Evolutionary conservation across 2,888 invertebrate species (phyloP), one percentile per base, ranked within the genome.

Genomic region (Leptinotarsa peninsularis): DNA sequence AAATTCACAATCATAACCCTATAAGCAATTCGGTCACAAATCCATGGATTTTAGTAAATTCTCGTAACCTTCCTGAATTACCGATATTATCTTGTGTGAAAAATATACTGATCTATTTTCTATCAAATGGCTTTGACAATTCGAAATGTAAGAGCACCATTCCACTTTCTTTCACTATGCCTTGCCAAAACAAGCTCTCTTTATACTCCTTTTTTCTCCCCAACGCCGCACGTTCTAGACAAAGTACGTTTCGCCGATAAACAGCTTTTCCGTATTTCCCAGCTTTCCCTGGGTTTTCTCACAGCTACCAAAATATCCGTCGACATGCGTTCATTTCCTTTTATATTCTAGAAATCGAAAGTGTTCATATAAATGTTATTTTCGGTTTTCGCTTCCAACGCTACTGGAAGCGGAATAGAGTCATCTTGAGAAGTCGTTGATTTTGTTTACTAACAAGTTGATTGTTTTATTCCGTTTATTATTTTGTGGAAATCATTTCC

Each of bases 251-350:
- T 75, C 74, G 77, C 74, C 80, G 81, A 83, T 83, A 83, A 83
- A 83, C 83, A 81, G 83, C 83, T 81, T 82, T 80, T 78, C 80
- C 79, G 79, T 79, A 82, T 81, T 83, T 83, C 79, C 80, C 79
- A 77, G 80, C 81, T 79, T 82, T 81, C 82, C 81, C 81, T 76
- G 82, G 82, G 81, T 81, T 83, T 83, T 81, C 82, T 80, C 81
- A 80, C 81, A 75, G 76, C 80, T 75, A 78, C 78, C 68, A 77
- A 79, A 82, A 83, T 81, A 82, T 82, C 81, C 81, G 78, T 71
- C 78, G 79, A 79, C 82, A 82, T 82, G 80, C 81, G 81, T 81
- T 82, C 81, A 82, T 82, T 82, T 82, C 82, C 81, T 80, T 81
- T 82, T 82, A 79, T 81, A 79, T 79, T 79, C 74, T 49, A 75